These are phyloP conservation scores for Pseudobourletiella spinata DNA, from an alignment of 1,140 invertebrate genomes.

Conservation along the genomic window DNA sequence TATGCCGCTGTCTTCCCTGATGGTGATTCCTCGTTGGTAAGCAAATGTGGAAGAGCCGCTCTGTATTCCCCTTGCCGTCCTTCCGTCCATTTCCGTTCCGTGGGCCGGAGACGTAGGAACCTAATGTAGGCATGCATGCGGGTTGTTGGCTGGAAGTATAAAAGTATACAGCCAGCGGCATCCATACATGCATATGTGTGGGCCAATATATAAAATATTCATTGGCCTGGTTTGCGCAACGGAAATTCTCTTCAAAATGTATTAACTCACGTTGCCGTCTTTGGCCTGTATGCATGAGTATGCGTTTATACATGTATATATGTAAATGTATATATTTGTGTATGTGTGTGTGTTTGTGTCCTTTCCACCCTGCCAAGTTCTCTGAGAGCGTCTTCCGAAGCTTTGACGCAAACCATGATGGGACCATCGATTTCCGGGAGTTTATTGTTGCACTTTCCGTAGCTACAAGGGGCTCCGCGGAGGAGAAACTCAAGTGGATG, in stretches of 20 bases:
- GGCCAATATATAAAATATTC: no score
- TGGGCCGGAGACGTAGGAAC: no score
- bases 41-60: no score
- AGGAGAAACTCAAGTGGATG: slow-evolving; percentile 8
- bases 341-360: background rate
- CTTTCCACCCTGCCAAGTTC: background rate
- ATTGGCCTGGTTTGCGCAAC: no score
- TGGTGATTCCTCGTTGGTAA: slow-evolving; percentile 2
- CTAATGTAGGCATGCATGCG: no score
- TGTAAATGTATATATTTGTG: background rate
- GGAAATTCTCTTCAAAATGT: background rate
- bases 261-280: background rate
- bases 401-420: slow-evolving; percentile 4
- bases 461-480: background rate
- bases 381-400: slow-evolving; percentile 9
- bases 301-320: background rate
- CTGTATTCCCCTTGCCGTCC: no score
- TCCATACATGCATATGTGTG: no score
- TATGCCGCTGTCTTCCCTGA: slow-evolving; percentile 8
- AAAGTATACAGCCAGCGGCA: no score
- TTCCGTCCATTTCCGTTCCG: no score
- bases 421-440: slow-evolving; percentile 4
- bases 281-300: background rate
- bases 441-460: slow-evolving; percentile 5
- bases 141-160: no score